phyloP scores from a whole-genome alignment of 2,888 invertebrate species.

The Merodon equestris region DNA sequence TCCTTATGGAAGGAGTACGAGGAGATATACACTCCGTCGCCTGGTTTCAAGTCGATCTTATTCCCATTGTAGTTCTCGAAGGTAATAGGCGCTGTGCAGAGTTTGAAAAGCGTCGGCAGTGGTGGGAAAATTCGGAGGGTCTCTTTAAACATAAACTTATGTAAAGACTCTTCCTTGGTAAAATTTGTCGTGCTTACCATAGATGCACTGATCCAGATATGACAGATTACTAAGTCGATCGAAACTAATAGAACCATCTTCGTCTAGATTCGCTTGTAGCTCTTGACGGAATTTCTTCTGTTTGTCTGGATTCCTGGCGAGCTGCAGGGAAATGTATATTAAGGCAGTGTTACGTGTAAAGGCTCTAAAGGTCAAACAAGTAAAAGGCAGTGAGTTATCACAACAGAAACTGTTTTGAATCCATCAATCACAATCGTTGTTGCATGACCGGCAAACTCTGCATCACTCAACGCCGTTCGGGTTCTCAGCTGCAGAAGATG shows the following conservation, averaged over 20 bases:
- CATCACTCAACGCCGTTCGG: constrained; percentile 70
- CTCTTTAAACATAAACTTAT: constrained; percentile 62
- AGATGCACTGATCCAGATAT: constrained; percentile 73
- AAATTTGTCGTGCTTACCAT: constrained; percentile 63
- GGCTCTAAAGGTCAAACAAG: constrained; percentile 69
- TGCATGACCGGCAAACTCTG: constrained; percentile 72
- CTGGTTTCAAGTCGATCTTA: constrained; percentile 45
- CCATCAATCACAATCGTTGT: constrained; percentile 74
- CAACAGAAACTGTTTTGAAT: constrained; percentile 72
- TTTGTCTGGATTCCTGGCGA: constrained; percentile 70
- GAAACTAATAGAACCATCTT: constrained; percentile 63
- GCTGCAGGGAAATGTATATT: constrained; percentile 39
- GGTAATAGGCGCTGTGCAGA: constrained; percentile 70
- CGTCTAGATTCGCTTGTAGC: constrained; percentile 52
- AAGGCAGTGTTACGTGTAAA: not conserved
- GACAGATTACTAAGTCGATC: constrained; percentile 71
- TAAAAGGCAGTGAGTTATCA: constrained; percentile 72
- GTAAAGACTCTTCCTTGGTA: not conserved
- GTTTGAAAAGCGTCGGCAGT: constrained; percentile 68
- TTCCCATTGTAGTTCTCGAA: constrained; percentile 63
- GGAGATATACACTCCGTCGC: constrained; percentile 65
- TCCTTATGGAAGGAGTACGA: constrained; percentile 72
- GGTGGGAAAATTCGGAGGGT: constrained; percentile 72
- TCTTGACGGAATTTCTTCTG: constrained; percentile 72
- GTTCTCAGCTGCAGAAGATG: constrained; percentile 71